These are phyloP conservation scores for Drosophila repleta DNA, from an alignment of 1,140 invertebrate species.

Conservation along the genomic window DNA sequence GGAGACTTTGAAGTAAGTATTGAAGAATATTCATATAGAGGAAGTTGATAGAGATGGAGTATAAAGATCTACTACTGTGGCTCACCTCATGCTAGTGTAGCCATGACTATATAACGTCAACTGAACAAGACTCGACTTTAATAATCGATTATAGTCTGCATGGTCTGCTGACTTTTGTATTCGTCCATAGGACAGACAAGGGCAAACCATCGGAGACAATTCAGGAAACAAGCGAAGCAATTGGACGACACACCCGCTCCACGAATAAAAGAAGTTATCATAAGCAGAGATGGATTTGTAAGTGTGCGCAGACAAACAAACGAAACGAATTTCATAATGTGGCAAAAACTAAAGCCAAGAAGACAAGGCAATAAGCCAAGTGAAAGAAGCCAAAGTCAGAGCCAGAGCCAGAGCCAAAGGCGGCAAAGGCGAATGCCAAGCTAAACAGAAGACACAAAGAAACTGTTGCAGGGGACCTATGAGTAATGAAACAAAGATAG, in stretches of 20 bases:
- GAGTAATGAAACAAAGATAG: conserved; percentile 64
- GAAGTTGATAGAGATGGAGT: too few relatives aligned
- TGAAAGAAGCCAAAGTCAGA: conserved; percentile 9
- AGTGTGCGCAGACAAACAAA: conserved; percentile 42
- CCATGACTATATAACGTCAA: too few relatives aligned
- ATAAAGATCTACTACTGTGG: too few relatives aligned
- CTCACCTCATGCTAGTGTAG: too few relatives aligned
- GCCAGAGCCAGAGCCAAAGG: conserved; percentile 25
- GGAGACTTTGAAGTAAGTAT: too few relatives aligned
- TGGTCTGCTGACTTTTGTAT: conserved; percentile 44
- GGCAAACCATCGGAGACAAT: conserved; percentile 23
- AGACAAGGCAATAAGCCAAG: conserved; percentile 12
- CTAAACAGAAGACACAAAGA: conserved; percentile 33
- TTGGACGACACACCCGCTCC: conserved; percentile 46
- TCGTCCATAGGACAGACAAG: conserved; percentile 35
- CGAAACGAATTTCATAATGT: conserved; percentile 60
- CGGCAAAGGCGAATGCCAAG: conserved; percentile 51
- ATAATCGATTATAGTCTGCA: conserved; percentile 23
- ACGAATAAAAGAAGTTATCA: neutral
- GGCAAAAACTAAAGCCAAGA: conserved; percentile 9
- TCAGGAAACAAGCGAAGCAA: conserved; percentile 63
- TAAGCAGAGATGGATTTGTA: neutral
- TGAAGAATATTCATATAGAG: too few relatives aligned
- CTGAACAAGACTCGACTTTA: neutral
- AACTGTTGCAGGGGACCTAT: conserved; percentile 52